Evolutionary conservation across 2,888 invertebrate species (phyloP), one percentile per base, ranked within the genome.

Genomic region (Aphodius sticticus): DNA sequence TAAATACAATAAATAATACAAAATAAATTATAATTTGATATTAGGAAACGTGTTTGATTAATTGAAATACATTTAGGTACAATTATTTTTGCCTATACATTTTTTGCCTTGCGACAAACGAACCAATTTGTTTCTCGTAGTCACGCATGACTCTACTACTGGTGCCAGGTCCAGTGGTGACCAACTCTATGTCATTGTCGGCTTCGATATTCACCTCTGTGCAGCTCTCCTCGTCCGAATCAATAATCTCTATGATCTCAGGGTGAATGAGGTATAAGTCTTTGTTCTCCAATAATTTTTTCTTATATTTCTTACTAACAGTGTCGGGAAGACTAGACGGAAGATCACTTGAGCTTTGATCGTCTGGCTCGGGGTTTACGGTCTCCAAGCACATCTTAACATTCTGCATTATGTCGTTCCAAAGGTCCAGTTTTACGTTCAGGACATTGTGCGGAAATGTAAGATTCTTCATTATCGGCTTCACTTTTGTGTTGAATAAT

Each of bases 201-300:
- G 71, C 16, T n/a, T 75, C 75, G 5, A 74, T 70, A 14, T 69
- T 76, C 6, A 79, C 37, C 6, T 79, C 79, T 53, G 76, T 14
- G 7, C 71, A 71, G 16, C 70, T 76, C 16, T 79, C 79, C 16
- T 79, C 79, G 35, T 79, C 79, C 2, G 79, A 79, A 76, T 79
- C 79, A 14, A 79, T 76, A 16, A 78, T 78, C n/a, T 79, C 79
- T 14, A 79, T 76, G 12, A 79, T 79, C 70, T 79, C 79, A 0
- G 79, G 79, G 70, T 79, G 76, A 76, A 79, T 79, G 12, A 79
- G 69, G 16, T 79, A 79, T 14, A 79, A 76, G 15, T 79, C 79
- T 70, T 79, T 79, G 70, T 79, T 79, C 69, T 79, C 79, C 16
- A 79, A 35, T 16, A 79, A 71, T 36, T 79, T 79, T 37, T 79